Percentiles rank a stretch among this genome's conserved stretches.
Evolutionary conservation across 1,140 invertebrate genomes (phyloP).

Genomic region (Cylas formicarius): DNA sequence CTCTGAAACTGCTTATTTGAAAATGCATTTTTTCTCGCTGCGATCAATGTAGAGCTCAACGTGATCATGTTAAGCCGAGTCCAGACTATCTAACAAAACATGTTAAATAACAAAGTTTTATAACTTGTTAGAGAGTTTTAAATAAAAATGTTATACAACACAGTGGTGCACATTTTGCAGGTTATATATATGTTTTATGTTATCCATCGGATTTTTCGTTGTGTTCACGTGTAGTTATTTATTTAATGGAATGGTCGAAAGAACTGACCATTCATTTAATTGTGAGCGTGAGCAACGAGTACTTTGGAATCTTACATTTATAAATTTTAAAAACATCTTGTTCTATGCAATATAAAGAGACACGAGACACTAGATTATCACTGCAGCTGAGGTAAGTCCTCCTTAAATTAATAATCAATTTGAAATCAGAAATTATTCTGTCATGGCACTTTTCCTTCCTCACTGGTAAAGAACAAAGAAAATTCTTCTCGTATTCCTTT

Average conservation of each 20-base stretch:
- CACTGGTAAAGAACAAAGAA: no score
- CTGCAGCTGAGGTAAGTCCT: conserved; percentile 7
- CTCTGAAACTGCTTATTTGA: no score
- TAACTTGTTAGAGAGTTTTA: conserved; percentile 7
- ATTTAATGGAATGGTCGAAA: conserved; percentile 9
- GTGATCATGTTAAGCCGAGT: conserved; percentile 5
- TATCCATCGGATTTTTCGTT: conserved; percentile 5
- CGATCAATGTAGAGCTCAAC: no score
- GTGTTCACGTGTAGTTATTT: no score
- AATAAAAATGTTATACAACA: no score
- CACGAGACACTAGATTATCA: not conserved
- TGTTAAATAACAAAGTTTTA: conserved; percentile 10
- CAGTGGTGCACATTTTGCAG: no score
- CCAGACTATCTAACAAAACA: conserved; percentile 9
- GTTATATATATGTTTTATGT: conserved; percentile 5
- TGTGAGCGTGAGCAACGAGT: conserved; percentile 7
- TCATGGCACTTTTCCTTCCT: conserved; percentile 11
- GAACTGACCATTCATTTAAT: conserved; percentile 10
- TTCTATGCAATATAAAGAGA: conserved; percentile 8
- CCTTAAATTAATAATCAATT: conserved; percentile 4
- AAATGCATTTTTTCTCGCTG: no score
- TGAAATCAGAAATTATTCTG: conserved; percentile 11
- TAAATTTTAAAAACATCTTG: conserved; percentile 8
- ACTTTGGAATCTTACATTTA: conserved; percentile 6
- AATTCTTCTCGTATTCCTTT: conserved; percentile 12